Evolutionary conservation across 2,113 vertebrate genomes (phyloP), one percentile per base, ranked within the genome.

Genomic region (Orycteropus afer): DNA sequence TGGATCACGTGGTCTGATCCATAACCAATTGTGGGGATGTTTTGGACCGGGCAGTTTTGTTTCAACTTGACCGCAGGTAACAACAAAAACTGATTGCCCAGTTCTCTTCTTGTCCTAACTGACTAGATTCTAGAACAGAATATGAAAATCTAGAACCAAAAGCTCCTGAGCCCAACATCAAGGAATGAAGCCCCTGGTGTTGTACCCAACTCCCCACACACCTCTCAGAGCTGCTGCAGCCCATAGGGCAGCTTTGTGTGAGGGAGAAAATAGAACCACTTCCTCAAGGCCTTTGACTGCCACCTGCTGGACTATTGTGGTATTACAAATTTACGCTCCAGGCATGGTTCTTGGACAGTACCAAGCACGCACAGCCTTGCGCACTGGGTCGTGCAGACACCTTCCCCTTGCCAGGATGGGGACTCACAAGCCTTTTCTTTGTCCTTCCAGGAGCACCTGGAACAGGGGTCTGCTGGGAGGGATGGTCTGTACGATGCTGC

Each of bases 401-500:
- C 93, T 51, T 40, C 18, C 25, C 29, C 53, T 15, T 3, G 18
- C 67, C 45, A 6, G 69, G 23, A 1, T 37, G 32, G 87, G 32
- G 27, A 97, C 99, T 98, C 45, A 99, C 99, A 98, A 98, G 98
- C 99, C 98, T 53, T 99, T 98, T 59, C 95, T 98, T 71, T 98
- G 98, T 84, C 99, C 99, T 63, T 99, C 97, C 77, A 98, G 97
- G 40, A 99, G 98, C 1, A 98, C 98, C 94, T 98, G 97, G 97
- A 97, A 98, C 34, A 99, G 98, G 13, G 99, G 98, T 42, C 89
- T 98, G 69, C 98, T 98, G 90, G 98, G 96, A 15, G 98, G 98
- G 67, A 99, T 99, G 85, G 98, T 99, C 97, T 99, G 99, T 37
- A 99, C 59, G 85, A 99, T 98, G 93, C 57, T 94, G 17, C 99